Evolutionary conservation across 2,888 invertebrate genomes (phyloP).

Genomic region (Cataglyphis rosenhaueri): DNA sequence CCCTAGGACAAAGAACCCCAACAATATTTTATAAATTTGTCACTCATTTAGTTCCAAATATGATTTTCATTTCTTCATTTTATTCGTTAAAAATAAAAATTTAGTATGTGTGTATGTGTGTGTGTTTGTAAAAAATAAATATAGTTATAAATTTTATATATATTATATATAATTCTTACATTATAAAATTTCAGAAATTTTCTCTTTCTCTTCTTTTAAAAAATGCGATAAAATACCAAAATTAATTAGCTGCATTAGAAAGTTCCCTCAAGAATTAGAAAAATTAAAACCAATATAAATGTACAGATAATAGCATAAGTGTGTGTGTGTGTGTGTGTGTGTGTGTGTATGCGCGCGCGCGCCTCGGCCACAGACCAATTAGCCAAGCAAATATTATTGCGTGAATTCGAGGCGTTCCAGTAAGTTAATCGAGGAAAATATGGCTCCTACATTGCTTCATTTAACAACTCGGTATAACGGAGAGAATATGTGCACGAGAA

Average conservation of each 20-base stretch:
- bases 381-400: neutral
- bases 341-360: no score
- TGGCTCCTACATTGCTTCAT: constrained; percentile 30
- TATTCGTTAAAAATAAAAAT: neutral
- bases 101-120: no score
- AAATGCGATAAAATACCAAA: neutral
- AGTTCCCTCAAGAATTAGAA: neutral
- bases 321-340: no score
- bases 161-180: neutral
- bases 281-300: neutral
- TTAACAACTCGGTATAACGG: constrained; percentile 13
- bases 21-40: neutral
- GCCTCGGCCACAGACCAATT: neutral
- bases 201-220: neutral
- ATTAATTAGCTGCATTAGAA: neutral
- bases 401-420: neutral
- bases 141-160: neutral
- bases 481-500: neutral
- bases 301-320: neutral
- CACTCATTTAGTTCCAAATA: neutral
- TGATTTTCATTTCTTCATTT: neutral
- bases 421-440: constrained; percentile 39
- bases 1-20: constrained; percentile 12
- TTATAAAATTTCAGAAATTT: neutral
- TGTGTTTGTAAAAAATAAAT: neutral